Evolutionary conservation across 2,888 invertebrate species (phyloP).

Genomic region (Cephus pygmeus): DNA sequence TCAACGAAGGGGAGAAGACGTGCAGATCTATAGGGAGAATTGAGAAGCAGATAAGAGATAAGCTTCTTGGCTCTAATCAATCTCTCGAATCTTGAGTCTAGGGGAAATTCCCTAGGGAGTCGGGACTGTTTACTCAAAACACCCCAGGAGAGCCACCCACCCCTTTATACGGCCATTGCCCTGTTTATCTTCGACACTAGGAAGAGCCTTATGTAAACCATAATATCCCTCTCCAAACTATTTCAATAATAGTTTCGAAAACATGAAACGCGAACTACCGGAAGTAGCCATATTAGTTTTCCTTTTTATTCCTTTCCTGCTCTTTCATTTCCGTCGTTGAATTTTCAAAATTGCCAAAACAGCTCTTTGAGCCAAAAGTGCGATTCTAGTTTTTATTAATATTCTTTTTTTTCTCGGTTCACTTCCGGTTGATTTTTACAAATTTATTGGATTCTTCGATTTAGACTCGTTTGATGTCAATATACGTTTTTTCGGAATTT

Average conservation of each 20-base stretch:
- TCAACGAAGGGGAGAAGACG: no score
- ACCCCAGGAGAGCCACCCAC: not conserved
- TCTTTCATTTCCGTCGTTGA: not conserved
- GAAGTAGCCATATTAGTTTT: not conserved
- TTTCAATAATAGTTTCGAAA: conserved; percentile 36
- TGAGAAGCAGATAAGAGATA: not conserved
- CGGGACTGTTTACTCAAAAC: not conserved
- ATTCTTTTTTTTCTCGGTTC: not conserved
- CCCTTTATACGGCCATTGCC: not conserved
- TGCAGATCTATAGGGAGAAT: not conserved
- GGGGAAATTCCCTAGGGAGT: not conserved
- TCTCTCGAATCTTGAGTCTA: not conserved
- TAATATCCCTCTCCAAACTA: conserved; percentile 38
- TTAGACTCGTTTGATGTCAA: not conserved
- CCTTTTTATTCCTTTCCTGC: not conserved
- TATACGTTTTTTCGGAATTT: not conserved
- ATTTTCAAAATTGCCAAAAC: not conserved
- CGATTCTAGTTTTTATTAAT: not conserved
- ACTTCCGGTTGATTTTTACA: not conserved
- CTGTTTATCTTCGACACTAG: conserved; percentile 5
- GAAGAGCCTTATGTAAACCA: conserved; percentile 17
- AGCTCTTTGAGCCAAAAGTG: not conserved
- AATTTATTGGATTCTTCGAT: not conserved
- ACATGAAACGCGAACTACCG: not conserved
- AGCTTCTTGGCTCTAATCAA: not conserved